A percentile compares a stretch with the other conserved stretches of the same genome.
phyloP scores from a whole-genome alignment of 2,888 invertebrate species.

The Galerucella calmariensis region DNA sequence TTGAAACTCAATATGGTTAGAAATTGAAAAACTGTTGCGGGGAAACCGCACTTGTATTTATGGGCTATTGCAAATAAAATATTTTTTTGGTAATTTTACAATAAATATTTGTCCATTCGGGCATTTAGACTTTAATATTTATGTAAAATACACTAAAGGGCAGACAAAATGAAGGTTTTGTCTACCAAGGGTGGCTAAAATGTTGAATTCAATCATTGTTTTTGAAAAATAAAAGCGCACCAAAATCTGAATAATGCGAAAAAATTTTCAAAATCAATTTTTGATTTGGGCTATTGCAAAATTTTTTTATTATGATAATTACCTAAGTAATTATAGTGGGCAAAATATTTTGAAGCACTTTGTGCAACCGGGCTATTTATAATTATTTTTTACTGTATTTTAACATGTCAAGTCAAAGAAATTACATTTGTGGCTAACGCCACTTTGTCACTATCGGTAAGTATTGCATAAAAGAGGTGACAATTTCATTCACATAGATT shows the following conservation, averaged over 20 bases:
- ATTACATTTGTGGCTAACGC: slow-evolving; percentile 31
- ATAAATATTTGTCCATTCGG: slow-evolving; percentile 67
- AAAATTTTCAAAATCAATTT: slow-evolving; percentile 48
- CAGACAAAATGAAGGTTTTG: slow-evolving; percentile 35
- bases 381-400: slow-evolving; percentile 58
- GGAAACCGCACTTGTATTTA: slow-evolving; percentile 54
- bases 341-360: slow-evolving; percentile 65
- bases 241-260: slow-evolving; percentile 37
- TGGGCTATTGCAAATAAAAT: slow-evolving; percentile 66
- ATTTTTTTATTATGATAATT: slow-evolving; percentile 59
- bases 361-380: slow-evolving; percentile 66
- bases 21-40: slow-evolving; percentile 57
- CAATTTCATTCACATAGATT: slow-evolving; percentile 46
- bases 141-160: slow-evolving; percentile 63
- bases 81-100: slow-evolving; percentile 64
- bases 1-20: slow-evolving; percentile 57
- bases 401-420: slow-evolving; percentile 47
- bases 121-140: slow-evolving; percentile 65
- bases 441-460: slow-evolving; percentile 51
- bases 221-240: slow-evolving; percentile 47
- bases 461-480: slow-evolving; percentile 51
- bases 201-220: slow-evolving; percentile 56
- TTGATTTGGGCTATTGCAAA: slow-evolving; percentile 64
- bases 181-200: slow-evolving; percentile 52
- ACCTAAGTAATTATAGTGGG: slow-evolving; percentile 58